Percentiles rank a stretch among this genome's conserved stretches.
These are phyloP conservation scores for Campylorhamphus procurvoides DNA, from an alignment of 2,113 vertebrate species.

Conservation along the genomic window DNA sequence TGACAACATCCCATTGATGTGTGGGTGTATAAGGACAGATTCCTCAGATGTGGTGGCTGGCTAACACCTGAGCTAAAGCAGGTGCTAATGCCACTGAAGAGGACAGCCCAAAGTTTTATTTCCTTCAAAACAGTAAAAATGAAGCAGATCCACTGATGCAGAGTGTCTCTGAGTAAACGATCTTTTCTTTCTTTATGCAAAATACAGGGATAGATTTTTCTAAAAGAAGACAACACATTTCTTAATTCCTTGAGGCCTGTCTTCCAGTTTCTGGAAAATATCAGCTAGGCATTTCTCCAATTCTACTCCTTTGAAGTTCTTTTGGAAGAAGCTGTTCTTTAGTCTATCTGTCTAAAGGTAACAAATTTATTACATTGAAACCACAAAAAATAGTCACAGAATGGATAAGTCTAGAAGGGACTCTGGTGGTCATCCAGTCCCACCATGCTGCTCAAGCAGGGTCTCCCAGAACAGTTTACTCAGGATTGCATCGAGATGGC, in stretches of 20 bases:
- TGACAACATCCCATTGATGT: background rate
- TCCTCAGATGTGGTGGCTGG: background rate
- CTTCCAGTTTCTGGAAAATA: background rate
- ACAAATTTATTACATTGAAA: background rate
- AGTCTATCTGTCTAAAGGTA: background rate
- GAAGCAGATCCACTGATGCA: background rate
- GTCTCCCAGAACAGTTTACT: background rate
- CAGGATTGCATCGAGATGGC: no score
- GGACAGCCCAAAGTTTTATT: background rate
- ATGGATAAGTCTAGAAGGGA: background rate
- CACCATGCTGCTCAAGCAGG: background rate
- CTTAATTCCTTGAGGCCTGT: background rate
- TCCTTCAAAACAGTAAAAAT: background rate
- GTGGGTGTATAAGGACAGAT: background rate
- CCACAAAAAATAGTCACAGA: background rate
- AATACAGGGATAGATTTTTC: background rate
- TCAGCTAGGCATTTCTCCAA: background rate
- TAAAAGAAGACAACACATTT: background rate
- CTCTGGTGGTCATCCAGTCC: background rate
- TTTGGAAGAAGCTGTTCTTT: background rate
- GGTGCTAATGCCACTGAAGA: background rate
- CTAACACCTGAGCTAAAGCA: background rate
- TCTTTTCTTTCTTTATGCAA: background rate
- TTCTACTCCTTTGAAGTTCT: background rate
- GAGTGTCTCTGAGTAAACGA: background rate